Conservation (phyloP, 2,888 invertebrate species). For the Sisyra nigra region DNA sequence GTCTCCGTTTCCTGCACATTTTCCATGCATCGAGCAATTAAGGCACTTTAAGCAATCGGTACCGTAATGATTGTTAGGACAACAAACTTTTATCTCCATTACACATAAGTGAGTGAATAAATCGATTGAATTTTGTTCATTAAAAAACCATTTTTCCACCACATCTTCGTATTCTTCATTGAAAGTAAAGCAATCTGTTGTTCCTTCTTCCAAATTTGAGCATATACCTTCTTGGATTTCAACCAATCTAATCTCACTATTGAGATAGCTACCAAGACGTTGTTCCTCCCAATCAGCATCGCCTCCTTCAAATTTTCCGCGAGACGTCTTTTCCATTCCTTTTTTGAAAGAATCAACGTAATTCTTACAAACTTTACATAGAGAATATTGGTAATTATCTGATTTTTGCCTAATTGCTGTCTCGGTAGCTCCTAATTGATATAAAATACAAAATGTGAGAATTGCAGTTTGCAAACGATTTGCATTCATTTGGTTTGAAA, state of each 20-base stretch:
- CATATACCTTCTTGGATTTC: constrained; percentile 86
- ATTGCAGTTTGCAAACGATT: too few species aligned
- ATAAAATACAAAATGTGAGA: too few species aligned
- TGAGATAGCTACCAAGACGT: constrained; percentile 63
- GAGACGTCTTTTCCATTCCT: constrained; percentile 64
- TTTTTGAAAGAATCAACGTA: constrained; percentile 22
- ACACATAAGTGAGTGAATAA: constrained; percentile 66
- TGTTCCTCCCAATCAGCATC: constrained; percentile 90
- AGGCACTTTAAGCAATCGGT: constrained; percentile 60
- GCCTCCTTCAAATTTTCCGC: constrained; percentile 83
- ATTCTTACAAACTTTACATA: too few species aligned
- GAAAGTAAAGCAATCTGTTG: constrained; percentile 67
- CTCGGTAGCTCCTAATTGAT: too few species aligned
- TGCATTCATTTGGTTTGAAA: too few species aligned
- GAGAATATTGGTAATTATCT: too few species aligned
- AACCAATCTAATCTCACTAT: constrained; percentile 72
- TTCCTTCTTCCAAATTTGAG: constrained; percentile 50
- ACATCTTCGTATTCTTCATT: constrained; percentile 67
- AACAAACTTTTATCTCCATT: constrained; percentile 59
- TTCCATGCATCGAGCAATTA: constrained; percentile 62
- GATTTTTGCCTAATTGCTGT: too few species aligned
- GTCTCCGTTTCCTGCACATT: constrained; percentile 74
- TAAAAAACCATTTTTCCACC: constrained; percentile 83
- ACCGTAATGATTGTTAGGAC: constrained; percentile 72
- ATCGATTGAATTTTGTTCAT: too few species aligned